Base-by-base conservation (phyloP, 1,140 invertebrate species). In the Lordiphosa mommai region DNA sequence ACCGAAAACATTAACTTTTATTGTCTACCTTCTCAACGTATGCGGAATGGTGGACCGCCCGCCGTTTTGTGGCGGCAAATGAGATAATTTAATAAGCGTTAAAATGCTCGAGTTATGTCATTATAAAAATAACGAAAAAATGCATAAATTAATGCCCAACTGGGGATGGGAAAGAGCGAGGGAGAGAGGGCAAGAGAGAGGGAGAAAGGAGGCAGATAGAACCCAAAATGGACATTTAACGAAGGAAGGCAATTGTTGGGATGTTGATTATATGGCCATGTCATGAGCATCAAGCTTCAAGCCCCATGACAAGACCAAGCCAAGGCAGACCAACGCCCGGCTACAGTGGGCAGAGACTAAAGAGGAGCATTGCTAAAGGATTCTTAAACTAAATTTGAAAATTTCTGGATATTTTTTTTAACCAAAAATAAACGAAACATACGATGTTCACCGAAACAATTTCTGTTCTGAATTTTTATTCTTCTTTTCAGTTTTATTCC, bases 11-110 rank as follows among this genome's bases (percentile, higher is more conserved):
- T 84, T 66, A 61, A 84, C 30, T 84, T 84, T 84, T 77, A 84
- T 84, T 76, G 72, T 72, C 71, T 80, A 82, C 71, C 77, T 80
- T 10, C 16, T 27, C 9, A 30, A 53, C 7, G 14, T 10, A 8
- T 27, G 51, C 10, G 30, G 30, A 41, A 27, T 41, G 41, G 49
- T 30, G 23, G 74, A 76, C 77, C 74, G 76, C 76, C 76, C 76
- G 76, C 71, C 59, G 76, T 76, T 43, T 79, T 63, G 59, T 64
- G 60, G 70, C 70, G 72, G 63, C 53, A 88, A 88, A 88, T 88
- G 86, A 88, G 86, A 88, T 88, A 88, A 88, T 88, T 88, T 88
- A 88, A 88, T 88, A 88, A 88, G 86, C 86, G 86, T 88, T 88
- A 88, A 88, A 88, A 88, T 88, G 86, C 80, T 76, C 86, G 86